Evolutionary conservation across 2,888 invertebrate genomes (phyloP).

Genomic region (Trypoxylon attenuatum): DNA sequence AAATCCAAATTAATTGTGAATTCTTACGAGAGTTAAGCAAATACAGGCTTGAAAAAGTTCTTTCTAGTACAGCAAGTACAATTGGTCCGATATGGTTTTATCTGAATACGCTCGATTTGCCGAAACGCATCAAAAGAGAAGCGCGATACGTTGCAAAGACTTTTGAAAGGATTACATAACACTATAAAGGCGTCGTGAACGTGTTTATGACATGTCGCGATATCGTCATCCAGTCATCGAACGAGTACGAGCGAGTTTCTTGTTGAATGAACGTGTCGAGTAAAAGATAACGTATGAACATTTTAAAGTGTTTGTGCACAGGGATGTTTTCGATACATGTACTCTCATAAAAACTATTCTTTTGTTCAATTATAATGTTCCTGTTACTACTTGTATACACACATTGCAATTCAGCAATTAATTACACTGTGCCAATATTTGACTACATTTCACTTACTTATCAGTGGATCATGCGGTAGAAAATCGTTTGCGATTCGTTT

Average conservation of each 20-base stretch:
- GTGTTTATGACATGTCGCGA: constrained; percentile 27
- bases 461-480: constrained; percentile 7
- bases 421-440: background rate
- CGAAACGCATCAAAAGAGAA: too few species aligned
- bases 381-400: too few species aligned
- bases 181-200: constrained; percentile 6
- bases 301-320: constrained; percentile 14
- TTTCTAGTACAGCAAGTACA: too few species aligned
- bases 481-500: constrained; percentile 6
- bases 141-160: constrained; percentile 18
- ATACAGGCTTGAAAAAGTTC: too few species aligned
- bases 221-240: constrained; percentile 30
- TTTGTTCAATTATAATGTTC: too few species aligned
- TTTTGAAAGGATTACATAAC: constrained; percentile 25
- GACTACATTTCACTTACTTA: background rate
- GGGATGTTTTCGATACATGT: background rate
- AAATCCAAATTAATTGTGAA: too few species aligned
- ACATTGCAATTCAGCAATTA: too few species aligned
- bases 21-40: too few species aligned
- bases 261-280: constrained; percentile 40
- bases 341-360: too few species aligned
- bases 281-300: constrained; percentile 22
- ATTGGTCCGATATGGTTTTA: too few species aligned
- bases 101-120: too few species aligned
- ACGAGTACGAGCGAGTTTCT: constrained; percentile 10